Evolutionary conservation across 2,797 vertebrate species (phyloP).

Genomic region (Meriones psammophilus): DNA sequence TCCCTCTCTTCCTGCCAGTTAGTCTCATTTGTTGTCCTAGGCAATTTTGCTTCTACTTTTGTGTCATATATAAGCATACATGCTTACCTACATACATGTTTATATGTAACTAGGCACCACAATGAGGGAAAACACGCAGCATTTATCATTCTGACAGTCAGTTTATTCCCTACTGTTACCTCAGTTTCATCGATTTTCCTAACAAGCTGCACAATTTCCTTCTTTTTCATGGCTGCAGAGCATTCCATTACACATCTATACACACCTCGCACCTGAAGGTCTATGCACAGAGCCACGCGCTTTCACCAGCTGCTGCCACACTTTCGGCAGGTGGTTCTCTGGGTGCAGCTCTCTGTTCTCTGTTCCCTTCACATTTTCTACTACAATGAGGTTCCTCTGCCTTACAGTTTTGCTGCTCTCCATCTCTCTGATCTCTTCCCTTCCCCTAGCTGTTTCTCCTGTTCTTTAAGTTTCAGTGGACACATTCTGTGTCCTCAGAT

Average conservation of each 20-base stretch:
- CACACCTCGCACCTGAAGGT: background rate
- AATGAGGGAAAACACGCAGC: background rate
- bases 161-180: background rate
- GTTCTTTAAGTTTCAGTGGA: constrained; percentile 9
- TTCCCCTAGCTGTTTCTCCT: background rate
- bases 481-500: background rate
- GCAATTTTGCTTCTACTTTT: background rate
- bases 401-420: background rate
- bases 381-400: background rate
- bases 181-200: background rate
- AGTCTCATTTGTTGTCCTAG: background rate
- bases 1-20: background rate
- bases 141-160: background rate
- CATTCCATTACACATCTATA: background rate
- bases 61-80: background rate
- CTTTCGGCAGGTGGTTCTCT: background rate
- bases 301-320: background rate
- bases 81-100: background rate
- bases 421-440: background rate
- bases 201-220: background rate
- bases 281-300: background rate
- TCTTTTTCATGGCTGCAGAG: background rate
- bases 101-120: background rate
- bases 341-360: background rate
- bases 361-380: background rate